These are phyloP conservation scores for Unio pictorum DNA, from an alignment of 2,888 invertebrate genomes.

Conservation along the genomic window DNA sequence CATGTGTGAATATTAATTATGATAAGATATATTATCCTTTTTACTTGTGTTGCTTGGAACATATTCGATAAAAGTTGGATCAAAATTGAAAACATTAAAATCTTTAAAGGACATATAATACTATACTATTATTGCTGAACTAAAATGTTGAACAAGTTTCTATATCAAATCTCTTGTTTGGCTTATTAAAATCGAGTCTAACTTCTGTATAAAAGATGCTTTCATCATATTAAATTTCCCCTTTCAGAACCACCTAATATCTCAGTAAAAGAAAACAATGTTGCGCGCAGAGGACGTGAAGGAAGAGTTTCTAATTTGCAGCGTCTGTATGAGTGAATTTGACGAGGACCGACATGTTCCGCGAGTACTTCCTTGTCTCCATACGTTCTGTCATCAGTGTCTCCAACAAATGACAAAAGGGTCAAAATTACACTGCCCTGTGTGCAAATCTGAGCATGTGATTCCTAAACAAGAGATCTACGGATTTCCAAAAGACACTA, in stretches of 20 bases:
- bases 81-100: no score
- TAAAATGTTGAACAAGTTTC: no score
- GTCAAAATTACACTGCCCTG: constrained; percentile 26
- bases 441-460: constrained; percentile 35
- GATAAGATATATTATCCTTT: no score
- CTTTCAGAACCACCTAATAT: background rate
- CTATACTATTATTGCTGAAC: no score
- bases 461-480: constrained; percentile 28
- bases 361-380: constrained; percentile 39
- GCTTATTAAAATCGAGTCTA: no score
- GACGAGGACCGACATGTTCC: constrained; percentile 38
- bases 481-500: constrained; percentile 42
- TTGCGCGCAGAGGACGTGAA: constrained; percentile 39
- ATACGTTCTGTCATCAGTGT: constrained; percentile 44
- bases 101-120: no score
- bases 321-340: constrained; percentile 41
- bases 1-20: no score
- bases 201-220: no score
- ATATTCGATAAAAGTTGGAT: no score
- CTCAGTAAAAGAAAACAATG: constrained; percentile 19
- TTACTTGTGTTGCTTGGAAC: no score
- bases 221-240: no score
- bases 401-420: constrained; percentile 28
- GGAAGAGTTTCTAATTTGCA: constrained; percentile 45
- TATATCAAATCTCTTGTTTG: no score